Evolutionary conservation across 2,888 invertebrate genomes (phyloP).

Genomic region (Bhutanitis thaidina): DNA sequence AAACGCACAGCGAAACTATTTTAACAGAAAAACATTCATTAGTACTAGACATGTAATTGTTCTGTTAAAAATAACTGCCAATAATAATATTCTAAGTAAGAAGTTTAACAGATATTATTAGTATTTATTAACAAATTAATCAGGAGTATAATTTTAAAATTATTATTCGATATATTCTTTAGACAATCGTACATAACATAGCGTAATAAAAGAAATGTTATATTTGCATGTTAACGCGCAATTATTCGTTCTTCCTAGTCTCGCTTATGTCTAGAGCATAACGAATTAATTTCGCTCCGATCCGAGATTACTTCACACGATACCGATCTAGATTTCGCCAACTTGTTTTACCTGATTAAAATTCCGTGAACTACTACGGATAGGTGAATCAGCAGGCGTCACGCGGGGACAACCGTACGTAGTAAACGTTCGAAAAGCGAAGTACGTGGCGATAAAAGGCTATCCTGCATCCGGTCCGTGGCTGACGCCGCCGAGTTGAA

Average conservation of each 20-base stretch:
- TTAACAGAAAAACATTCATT: too few species aligned
- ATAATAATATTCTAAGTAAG: too few species aligned
- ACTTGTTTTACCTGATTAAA: slow-evolving; percentile 21
- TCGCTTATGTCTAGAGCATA: slow-evolving; percentile 50
- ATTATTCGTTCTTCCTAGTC: slow-evolving; percentile 52
- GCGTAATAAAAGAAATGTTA: slow-evolving; percentile 46
- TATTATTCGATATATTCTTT: not conserved
- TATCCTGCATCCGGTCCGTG: slow-evolving; percentile 52
- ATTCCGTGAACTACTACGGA: slow-evolving; percentile 31
- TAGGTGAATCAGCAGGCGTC: slow-evolving; percentile 40
- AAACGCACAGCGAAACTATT: too few species aligned
- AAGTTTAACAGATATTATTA: too few species aligned
- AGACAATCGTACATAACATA: slow-evolving; percentile 24
- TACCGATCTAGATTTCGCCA: slow-evolving; percentile 22
- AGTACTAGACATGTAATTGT: too few species aligned
- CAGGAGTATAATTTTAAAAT: too few species aligned
- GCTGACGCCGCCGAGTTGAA: slow-evolving; percentile 39
- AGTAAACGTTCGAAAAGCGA: slow-evolving; percentile 40
- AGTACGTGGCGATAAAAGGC: slow-evolving; percentile 58
- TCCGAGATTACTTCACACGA: slow-evolving; percentile 23
- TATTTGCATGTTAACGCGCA: slow-evolving; percentile 51
- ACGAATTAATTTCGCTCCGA: slow-evolving; percentile 21
- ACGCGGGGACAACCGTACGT: slow-evolving; percentile 20
- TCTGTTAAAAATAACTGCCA: too few species aligned
- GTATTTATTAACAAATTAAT: too few species aligned